Percentiles rank a stretch among this genome's conserved stretches.
Evolutionary conservation across 2,888 invertebrate species (phyloP).

Genomic region (Stenolophus ochropezus): DNA sequence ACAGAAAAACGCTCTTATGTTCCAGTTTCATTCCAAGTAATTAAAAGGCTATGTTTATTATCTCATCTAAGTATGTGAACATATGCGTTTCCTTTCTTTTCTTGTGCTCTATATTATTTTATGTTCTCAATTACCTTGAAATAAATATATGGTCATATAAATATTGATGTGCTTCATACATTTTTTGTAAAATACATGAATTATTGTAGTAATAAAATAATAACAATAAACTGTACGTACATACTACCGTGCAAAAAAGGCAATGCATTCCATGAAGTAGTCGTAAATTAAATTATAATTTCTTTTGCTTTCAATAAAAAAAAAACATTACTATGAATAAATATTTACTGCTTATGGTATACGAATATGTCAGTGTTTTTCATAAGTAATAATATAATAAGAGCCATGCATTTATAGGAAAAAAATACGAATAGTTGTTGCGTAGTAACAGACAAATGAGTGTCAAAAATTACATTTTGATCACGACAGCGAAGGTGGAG

Average conservation of each 20-base stretch:
- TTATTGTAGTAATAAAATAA: neutral
- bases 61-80: neutral
- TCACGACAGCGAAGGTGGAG: too few species aligned
- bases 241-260: neutral
- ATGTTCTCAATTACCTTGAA: slow-evolving; percentile 37
- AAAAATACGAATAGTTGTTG: too few species aligned
- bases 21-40: too few species aligned
- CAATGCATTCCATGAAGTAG: neutral
- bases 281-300: neutral
- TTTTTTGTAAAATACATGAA: neutral
- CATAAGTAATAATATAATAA: too few species aligned
- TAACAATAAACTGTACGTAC: neutral
- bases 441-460: too few species aligned
- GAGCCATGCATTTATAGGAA: too few species aligned
- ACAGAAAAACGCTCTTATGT: too few species aligned
- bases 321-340: too few species aligned
- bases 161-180: slow-evolving; percentile 6
- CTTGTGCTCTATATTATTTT: slow-evolving; percentile 26
- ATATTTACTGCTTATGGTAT: too few species aligned
- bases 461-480: too few species aligned
- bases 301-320: neutral
- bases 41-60: neutral
- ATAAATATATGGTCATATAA: slow-evolving; percentile 19
- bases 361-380: too few species aligned
- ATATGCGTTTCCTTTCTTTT: neutral